These are phyloP conservation scores for Caiman crocodilus DNA, from an alignment of 2,797 vertebrate species.

Conservation along the genomic window DNA sequence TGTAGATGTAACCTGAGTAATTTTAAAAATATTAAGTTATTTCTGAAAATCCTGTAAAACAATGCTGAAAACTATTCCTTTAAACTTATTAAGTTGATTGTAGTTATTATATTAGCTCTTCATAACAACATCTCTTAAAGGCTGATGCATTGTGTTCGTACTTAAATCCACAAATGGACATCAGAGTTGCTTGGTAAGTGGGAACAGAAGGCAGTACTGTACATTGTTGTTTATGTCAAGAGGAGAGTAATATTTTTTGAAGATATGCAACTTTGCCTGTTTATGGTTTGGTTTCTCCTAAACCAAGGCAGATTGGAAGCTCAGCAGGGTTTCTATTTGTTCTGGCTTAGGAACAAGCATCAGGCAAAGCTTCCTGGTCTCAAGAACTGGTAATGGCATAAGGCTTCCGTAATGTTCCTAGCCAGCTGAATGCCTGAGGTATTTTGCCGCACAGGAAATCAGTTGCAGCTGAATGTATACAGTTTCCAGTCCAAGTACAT, in stretches of 20 bases:
- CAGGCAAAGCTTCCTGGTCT: constrained; percentile 67
- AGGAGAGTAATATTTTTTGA: background rate
- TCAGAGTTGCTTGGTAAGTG: background rate
- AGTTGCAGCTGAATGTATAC: constrained; percentile 79
- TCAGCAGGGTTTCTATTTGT: constrained; percentile 72
- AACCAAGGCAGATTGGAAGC: constrained; percentile 64
- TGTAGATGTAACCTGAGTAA: background rate
- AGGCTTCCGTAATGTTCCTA: constrained; percentile 68
- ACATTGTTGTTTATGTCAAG: constrained; percentile 28
- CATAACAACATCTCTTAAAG: background rate
- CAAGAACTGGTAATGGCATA: constrained; percentile 59
- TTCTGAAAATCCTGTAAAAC: background rate
- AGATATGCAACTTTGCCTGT: constrained; percentile 29
- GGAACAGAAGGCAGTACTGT: background rate
- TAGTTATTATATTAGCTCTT: background rate
- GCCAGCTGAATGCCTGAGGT: constrained; percentile 77
- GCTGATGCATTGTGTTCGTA: background rate
- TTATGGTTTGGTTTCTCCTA: constrained; percentile 58
- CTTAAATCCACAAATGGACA: background rate
- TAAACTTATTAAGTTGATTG: background rate
- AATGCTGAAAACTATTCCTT: background rate
- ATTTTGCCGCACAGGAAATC: constrained; percentile 82
- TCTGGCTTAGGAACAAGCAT: constrained; percentile 64
- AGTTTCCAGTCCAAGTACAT: constrained; percentile 65
- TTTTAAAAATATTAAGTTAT: background rate